These are phyloP conservation scores for Anseranas semipalmata DNA, from an alignment of 2,113 vertebrate genomes.

Conservation along the genomic window DNA sequence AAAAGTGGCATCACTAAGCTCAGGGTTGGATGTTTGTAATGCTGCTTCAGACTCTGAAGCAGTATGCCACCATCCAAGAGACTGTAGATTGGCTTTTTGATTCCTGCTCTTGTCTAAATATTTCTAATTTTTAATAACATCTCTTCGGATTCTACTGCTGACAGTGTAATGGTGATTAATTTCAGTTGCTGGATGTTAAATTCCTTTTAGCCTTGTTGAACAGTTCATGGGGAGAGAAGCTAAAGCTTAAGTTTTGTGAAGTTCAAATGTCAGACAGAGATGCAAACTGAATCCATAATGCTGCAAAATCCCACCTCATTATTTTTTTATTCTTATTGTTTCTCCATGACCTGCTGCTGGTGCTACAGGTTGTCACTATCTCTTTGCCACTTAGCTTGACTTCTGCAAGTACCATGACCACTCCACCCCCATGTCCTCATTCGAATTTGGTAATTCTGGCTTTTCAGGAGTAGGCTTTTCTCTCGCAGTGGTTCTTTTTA, in stretches of 20 bases:
- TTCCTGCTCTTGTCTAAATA: background rate
- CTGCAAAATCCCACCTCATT: background rate
- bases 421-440: background rate
- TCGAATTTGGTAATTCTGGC: background rate
- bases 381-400: background rate
- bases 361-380: background rate
- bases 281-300: background rate
- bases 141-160: background rate
- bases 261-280: background rate
- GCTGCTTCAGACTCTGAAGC: background rate
- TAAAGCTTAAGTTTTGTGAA: background rate
- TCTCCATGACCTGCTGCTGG: background rate
- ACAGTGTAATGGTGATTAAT: background rate
- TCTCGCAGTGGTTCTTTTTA: background rate
- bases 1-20: background rate
- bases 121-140: background rate
- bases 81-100: background rate
- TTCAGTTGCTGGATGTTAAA: background rate
- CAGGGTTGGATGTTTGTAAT: background rate
- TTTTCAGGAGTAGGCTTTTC: background rate
- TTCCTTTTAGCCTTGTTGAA: background rate
- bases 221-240: background rate
- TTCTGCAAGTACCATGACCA: background rate
- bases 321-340: background rate
- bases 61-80: background rate